Evolutionary conservation across 2,113 vertebrate species (phyloP), one percentile per base, ranked within the genome.

Genomic region (Monopterus albus): DNA sequence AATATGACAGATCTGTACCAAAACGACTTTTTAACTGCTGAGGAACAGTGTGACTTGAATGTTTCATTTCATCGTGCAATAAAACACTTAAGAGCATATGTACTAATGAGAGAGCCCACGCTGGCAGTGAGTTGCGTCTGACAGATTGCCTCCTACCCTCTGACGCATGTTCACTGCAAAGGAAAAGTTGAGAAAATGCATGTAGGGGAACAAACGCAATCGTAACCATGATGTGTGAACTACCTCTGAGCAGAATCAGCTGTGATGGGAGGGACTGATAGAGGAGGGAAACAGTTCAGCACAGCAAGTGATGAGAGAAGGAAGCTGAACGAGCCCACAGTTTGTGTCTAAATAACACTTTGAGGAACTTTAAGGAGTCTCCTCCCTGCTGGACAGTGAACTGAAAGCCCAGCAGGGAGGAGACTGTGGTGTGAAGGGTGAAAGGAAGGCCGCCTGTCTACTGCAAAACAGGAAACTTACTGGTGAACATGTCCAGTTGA

Each of bases 391-490:
- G 70, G 23, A 49, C 26, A 42, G 25, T 9, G 0, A 49, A 66
- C 45, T 10, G 28, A 57, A 62, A 55, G 56, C 43, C 31, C 18
- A 25, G 31, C 15, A 65, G 29, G n/a, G n/a, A n/a, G n/a, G n/a
- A 38, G 59, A 11, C 64, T 8, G 35, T 2, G 7, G 45, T 42
- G 62, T 35, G 45, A 59, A n/a, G 33, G 45, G 47, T 75, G 36
- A 64, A 13, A 56, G 59, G 46, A 74, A 74, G 25, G 36, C 9
- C n/a, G 18, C 13, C 9, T 5, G 29, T 50, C 35, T 18, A 39
- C 64, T 40, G 45, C 43, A 71, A 60, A 71, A 79, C 72, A 84
- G 69, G 69, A 80, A 69, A 65, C 63, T 15, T 33, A 9, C 42
- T 2, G 20, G 45, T 47, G 49, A 14, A 28, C 2, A 4, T 0